phyloP scores from a whole-genome alignment of 2,797 vertebrate species.

The Pelobates cultripes region DNA sequence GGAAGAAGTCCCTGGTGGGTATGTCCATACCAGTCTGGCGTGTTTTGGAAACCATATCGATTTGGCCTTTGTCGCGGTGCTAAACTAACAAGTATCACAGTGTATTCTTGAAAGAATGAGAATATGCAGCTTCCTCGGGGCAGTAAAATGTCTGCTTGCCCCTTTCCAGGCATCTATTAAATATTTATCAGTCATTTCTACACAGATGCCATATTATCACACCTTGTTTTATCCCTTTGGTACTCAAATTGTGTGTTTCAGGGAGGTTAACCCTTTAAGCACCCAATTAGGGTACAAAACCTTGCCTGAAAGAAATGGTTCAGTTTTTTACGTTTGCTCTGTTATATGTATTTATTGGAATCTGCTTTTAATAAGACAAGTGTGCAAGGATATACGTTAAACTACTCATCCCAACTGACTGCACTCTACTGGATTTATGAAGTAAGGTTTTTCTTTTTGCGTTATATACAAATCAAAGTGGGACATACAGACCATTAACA shows the following conservation, averaged over 20 bases:
- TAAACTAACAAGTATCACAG: slow-evolving; percentile 20
- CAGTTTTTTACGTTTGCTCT: too few relatives aligned
- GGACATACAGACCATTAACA: too few relatives aligned
- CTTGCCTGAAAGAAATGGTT: too few relatives aligned
- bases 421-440: too few relatives aligned
- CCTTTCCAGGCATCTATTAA: slow-evolving; percentile 32
- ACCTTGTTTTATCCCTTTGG: slow-evolving; percentile 28
- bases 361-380: too few relatives aligned
- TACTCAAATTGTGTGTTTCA: not conserved
- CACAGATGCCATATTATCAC: slow-evolving; percentile 24
- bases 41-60: slow-evolving; percentile 27
- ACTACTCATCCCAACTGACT: too few relatives aligned
- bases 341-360: too few relatives aligned
- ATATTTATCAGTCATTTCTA: slow-evolving; percentile 34
- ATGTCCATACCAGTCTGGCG: not conserved
- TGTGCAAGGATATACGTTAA: too few relatives aligned
- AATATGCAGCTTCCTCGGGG: slow-evolving; percentile 42
- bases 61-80: slow-evolving; percentile 39
- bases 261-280: not conserved
- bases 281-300: not conserved
- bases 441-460: too few relatives aligned
- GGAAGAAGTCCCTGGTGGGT: slow-evolving; percentile 12
- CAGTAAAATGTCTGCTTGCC: slow-evolving; percentile 26
- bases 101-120: slow-evolving; percentile 34
- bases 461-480: too few relatives aligned